A percentile compares a stretch with the other conserved stretches of the same genome.
phyloP scores from a whole-genome alignment of 2,113 vertebrate genomes.

The Gracilinanus agilis region DNA sequence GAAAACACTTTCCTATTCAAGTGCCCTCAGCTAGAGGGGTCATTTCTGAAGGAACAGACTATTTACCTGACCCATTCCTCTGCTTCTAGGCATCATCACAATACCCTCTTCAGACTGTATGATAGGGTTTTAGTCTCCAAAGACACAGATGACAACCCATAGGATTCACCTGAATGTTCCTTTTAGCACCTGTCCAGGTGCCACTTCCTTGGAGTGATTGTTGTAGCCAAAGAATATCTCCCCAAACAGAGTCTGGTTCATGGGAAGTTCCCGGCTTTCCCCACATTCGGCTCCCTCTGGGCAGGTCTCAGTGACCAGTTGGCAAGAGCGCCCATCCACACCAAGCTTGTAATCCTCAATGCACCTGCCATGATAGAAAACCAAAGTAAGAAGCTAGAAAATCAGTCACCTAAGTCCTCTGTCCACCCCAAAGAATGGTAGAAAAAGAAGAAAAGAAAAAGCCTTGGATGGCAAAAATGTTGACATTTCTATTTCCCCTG shows the following conservation, averaged over 20 bases:
- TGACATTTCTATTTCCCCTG: not conserved
- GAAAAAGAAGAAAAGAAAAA: not conserved
- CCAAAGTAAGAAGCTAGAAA: not conserved
- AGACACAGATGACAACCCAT: not conserved
- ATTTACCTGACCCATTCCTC: not conserved
- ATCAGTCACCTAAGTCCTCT: not conserved
- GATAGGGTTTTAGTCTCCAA: not conserved
- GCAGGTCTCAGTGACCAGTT: slow-evolving; percentile 94
- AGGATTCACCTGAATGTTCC: slow-evolving; percentile 93
- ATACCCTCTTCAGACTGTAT: not conserved
- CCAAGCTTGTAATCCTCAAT: slow-evolving; percentile 98
- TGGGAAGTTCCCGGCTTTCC: slow-evolving; percentile 91
- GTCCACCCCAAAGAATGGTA: not conserved
- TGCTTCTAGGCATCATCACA: not conserved
- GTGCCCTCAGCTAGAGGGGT: not conserved
- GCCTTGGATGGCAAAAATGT: not conserved
- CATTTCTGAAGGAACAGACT: not conserved
- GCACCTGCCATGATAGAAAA: slow-evolving; percentile 86
- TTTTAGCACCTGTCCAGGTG: slow-evolving; percentile 94
- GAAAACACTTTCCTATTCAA: not conserved
- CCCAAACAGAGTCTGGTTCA: slow-evolving; percentile 97
- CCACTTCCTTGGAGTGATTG: slow-evolving; percentile 94
- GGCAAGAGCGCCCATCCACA: slow-evolving; percentile 93
- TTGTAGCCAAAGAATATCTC: slow-evolving; percentile 98
- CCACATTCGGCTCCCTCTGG: slow-evolving; percentile 91